Evolutionary conservation across 2,797 vertebrate genomes (phyloP).

Genomic region (Artibeus jamaicensis): DNA sequence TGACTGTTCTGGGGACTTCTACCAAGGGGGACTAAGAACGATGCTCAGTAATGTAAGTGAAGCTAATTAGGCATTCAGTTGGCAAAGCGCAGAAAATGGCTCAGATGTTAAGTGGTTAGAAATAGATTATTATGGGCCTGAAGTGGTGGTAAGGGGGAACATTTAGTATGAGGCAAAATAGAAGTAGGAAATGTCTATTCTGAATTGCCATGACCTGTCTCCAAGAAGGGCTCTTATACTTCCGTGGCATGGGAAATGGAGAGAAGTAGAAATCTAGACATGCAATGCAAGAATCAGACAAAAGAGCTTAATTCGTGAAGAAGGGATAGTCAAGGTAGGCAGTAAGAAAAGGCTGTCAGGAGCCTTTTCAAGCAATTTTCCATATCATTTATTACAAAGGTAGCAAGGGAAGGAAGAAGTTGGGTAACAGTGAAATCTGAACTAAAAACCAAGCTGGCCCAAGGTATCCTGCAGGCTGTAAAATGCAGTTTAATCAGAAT

Average conservation of each 20-base stretch:
- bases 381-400: background rate
- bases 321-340: background rate
- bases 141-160: background rate
- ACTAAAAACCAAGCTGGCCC: no score
- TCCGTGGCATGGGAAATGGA: background rate
- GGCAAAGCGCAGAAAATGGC: background rate
- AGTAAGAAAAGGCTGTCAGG: background rate
- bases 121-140: background rate
- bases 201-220: background rate
- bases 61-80: background rate
- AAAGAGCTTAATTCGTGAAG: background rate
- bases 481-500: no score
- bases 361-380: background rate
- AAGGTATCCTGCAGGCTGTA: no score
- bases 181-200: background rate
- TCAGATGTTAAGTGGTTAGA: slow-evolving; percentile 8
- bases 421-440: no score
- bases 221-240: background rate
- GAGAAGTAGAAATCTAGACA: background rate
- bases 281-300: background rate
- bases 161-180: background rate
- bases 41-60: background rate
- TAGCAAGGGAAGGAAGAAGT: background rate
- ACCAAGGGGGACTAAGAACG: background rate
- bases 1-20: background rate